These are phyloP conservation scores for Bucorvus abyssinicus DNA, from an alignment of 2,797 vertebrate genomes.

Conservation along the genomic window DNA sequence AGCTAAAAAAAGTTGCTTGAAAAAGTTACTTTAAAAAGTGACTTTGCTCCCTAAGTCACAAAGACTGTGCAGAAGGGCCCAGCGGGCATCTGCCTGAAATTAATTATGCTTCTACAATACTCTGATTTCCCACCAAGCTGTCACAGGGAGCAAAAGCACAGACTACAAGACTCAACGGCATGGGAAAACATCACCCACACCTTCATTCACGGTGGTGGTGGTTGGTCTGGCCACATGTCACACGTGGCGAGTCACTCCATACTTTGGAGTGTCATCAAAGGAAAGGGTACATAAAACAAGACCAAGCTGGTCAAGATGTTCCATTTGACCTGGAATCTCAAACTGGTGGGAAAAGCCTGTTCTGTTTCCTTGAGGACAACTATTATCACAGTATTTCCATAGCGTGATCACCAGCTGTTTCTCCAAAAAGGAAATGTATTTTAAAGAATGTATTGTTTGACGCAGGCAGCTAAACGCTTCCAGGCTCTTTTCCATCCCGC, in stretches of 20 bases:
- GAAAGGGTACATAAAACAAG: background rate
- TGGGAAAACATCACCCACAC: background rate
- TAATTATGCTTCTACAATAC: background rate
- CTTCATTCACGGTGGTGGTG: background rate
- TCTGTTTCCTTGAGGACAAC: background rate
- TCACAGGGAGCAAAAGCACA: background rate
- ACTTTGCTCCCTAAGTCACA: background rate
- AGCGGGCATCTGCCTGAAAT: background rate
- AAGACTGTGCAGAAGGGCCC: background rate
- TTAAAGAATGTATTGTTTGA: background rate
- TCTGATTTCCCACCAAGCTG: background rate
- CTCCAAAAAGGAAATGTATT: background rate
- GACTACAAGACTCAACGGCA: background rate
- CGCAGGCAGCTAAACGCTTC: background rate
- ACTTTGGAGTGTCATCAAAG: background rate
- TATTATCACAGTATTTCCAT: rapidly evolving
- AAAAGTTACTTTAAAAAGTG: background rate
- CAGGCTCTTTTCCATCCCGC: background rate
- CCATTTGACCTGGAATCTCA: background rate
- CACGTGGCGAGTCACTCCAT: rapidly evolving
- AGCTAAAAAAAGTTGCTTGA: background rate
- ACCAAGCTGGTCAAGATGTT: background rate
- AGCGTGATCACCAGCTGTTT: background rate
- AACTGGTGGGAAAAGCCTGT: background rate
- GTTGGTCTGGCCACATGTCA: background rate